Conservation (phyloP, 2,888 invertebrate genomes). For the Tipula helvola region DNA sequence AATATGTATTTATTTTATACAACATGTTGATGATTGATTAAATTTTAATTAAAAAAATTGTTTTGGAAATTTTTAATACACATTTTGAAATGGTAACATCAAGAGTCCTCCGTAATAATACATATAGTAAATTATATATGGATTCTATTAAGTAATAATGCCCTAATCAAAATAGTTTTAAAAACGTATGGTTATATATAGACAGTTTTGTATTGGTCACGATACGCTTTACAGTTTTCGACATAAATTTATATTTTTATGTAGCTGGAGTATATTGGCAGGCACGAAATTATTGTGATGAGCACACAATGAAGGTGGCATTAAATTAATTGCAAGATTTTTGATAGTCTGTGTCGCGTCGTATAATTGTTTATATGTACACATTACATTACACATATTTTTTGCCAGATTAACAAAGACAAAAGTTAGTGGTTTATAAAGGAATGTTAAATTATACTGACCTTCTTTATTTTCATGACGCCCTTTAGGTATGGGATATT, state of each 20-base stretch:
- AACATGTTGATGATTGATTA: neutral
- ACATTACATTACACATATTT: neutral
- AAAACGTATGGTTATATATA: neutral
- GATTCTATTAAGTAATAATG: neutral
- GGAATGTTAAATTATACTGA: neutral
- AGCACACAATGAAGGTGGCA: neutral
- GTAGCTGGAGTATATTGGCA: neutral
- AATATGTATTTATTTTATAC: neutral
- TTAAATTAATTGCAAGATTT: neutral
- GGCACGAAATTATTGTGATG: neutral
- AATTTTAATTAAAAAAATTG: neutral
- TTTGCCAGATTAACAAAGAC: no score
- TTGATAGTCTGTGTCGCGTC: neutral
- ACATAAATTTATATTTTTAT: neutral
- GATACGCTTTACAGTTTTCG: neutral
- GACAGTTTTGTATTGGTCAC: neutral
- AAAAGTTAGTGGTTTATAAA: no score
- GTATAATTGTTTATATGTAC: neutral
- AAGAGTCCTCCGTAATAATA: neutral
- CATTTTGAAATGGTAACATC: neutral
- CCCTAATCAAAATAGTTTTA: neutral
- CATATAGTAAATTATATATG: neutral
- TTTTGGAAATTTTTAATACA: neutral
- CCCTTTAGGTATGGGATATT: neutral
- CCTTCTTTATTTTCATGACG: neutral